Evolutionary conservation across 2,888 invertebrate genomes (phyloP).

Genomic region (Cosmorhoe ocellata): DNA sequence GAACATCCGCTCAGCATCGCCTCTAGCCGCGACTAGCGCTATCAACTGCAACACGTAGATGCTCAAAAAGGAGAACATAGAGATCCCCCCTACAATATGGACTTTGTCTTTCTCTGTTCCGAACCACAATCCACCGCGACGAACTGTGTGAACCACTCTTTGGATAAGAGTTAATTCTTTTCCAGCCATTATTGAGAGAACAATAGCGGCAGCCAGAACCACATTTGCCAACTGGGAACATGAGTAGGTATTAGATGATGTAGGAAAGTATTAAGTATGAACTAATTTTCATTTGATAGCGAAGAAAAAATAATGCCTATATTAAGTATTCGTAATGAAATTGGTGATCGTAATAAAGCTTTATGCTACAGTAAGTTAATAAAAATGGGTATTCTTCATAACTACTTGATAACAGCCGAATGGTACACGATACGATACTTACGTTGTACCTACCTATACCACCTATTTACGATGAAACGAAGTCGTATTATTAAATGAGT

Average conservation of each 20-base stretch:
- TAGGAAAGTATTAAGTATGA: no score
- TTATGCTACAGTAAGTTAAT: slow-evolving; percentile 2
- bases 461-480: no score
- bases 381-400: neutral
- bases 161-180: slow-evolving; percentile 9
- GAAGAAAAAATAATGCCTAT: neutral
- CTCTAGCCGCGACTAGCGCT: slow-evolving; percentile 42
- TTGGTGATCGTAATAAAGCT: slow-evolving; percentile 7
- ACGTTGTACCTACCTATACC: no score
- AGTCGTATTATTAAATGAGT: no score
- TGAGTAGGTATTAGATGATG: no score
- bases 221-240: neutral
- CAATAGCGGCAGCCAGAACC: neutral
- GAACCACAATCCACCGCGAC: slow-evolving; percentile 43
- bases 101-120: slow-evolving; percentile 29
- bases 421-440: no score
- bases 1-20: slow-evolving; percentile 51
- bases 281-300: no score
- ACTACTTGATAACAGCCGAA: neutral
- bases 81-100: slow-evolving; percentile 40
- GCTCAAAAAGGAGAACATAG: slow-evolving; percentile 44
- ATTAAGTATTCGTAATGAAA: slow-evolving; percentile 3
- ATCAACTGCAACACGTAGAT: slow-evolving; percentile 49
- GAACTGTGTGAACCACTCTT: slow-evolving; percentile 28
- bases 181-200: slow-evolving; percentile 4